Evolutionary conservation across 2,888 invertebrate genomes (phyloP).

Genomic region (Arctia plantaginis): DNA sequence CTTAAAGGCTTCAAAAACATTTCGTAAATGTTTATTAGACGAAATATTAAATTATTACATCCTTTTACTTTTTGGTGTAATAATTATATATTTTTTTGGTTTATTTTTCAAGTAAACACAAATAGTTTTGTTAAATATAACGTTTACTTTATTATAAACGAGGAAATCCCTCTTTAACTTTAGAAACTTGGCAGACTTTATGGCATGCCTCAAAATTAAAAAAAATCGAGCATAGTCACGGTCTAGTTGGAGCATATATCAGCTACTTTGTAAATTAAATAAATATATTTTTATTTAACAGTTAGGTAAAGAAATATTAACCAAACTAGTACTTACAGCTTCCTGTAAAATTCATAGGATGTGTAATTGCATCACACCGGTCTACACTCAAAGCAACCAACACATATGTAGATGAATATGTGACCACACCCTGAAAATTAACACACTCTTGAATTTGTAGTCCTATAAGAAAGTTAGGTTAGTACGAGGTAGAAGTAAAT

Average conservation of each 20-base stretch:
- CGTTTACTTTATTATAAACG: background rate
- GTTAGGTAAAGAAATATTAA: background rate
- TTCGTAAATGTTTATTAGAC: background rate
- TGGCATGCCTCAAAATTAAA: background rate
- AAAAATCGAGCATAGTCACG: background rate
- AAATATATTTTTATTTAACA: background rate
- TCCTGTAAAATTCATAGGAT: constrained; percentile 98
- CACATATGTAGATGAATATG: constrained; percentile 97
- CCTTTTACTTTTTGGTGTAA: too few relatives aligned
- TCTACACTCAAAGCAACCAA: constrained; percentile 96
- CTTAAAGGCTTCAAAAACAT: too few relatives aligned
- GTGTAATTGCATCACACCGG: constrained; percentile 96
- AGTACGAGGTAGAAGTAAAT: background rate
- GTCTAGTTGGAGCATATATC: background rate
- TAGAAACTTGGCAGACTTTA: background rate
- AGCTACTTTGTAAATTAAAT: background rate
- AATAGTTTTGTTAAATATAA: too few relatives aligned
- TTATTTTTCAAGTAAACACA: too few relatives aligned
- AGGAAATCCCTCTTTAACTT: background rate
- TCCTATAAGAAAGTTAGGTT: background rate
- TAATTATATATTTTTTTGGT: too few relatives aligned
- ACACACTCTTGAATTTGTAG: background rate
- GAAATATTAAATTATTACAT: background rate
- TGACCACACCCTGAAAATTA: constrained; percentile 89
- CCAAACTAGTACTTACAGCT: constrained; percentile 92